A percentile compares a stretch with the other conserved stretches of the same genome.
Evolutionary conservation across 2,797 vertebrate genomes (phyloP).

Genomic region (Rallus crepitans): DNA sequence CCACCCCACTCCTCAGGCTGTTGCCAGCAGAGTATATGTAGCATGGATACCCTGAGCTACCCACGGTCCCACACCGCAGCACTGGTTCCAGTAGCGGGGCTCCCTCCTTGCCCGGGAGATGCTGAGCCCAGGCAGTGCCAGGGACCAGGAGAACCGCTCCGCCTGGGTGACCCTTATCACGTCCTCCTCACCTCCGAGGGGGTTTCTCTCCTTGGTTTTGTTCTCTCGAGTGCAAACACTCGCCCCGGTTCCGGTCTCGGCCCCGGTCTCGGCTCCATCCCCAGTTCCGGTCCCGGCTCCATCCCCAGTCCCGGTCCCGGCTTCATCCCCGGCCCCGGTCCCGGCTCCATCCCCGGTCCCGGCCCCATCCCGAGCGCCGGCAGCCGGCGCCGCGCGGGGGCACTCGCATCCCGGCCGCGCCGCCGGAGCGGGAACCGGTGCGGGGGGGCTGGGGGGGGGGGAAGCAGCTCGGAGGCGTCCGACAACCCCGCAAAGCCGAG

Average conservation of each 20-base stretch:
- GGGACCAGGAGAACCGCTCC: slow-evolving; percentile 47
- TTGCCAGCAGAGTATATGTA: background rate
- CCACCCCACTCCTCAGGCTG: no score
- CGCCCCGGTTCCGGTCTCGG: background rate
- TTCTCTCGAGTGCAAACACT: background rate
- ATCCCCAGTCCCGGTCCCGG: no score
- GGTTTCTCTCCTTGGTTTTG: slow-evolving; percentile 64
- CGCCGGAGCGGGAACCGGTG: background rate
- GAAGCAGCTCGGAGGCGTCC: background rate
- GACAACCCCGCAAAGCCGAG: background rate
- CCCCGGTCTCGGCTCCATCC: no score
- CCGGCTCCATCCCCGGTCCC: background rate
- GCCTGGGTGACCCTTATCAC: slow-evolving; percentile 74
- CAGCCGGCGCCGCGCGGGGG: background rate
- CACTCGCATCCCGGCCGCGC: background rate
- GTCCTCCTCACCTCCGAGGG: slow-evolving; percentile 28
- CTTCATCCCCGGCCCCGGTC: background rate
- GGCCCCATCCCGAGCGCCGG: no score
- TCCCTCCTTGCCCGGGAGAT: background rate
- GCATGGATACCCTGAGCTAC: background rate
- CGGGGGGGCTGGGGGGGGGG: background rate
- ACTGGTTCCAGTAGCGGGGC: background rate
- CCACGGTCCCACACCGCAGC: background rate
- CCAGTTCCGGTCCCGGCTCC: no score
- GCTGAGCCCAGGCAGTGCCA: background rate